Base-by-base conservation (phyloP, 2,888 invertebrate genomes). In the Diplazon laetatorius region DNA sequence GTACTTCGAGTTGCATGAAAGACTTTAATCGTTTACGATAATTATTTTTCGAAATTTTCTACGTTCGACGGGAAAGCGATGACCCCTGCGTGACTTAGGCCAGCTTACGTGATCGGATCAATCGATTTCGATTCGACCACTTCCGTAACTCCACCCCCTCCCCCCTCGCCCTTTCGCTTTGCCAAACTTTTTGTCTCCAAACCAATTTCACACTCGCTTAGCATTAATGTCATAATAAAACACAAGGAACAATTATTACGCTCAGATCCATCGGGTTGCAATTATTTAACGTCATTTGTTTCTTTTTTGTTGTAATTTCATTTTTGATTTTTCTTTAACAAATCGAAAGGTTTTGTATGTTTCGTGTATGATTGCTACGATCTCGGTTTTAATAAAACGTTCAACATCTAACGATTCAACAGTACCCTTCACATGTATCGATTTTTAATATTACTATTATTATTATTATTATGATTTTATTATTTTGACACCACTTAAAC, bases 1-100 rank as follows among this genome's bases (percentile, higher is more conserved):
- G 48, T 48, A 22, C 52, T 37, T 63, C 80, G 84, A 80, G 72
- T 63, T 74, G 73, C 77, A 85, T 90, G 89, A 90, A 90, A 90
- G 89, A 90, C 90, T 80, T 85, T 85, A 16, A 0, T 30, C 30
- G 44, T 84, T 87, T 85, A 85, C 82, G 82, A 85, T 85, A 83
- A 85, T 86, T 85, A 85, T 84, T 82, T 83, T 83, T 81, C 66
- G 77, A 69, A 79, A 50, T 74, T 77, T 39, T 52, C 70, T 69
- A 69, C 74, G n/a, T n/a, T 74, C 78, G 77, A 78, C 80, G 80
- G 74, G 79, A 52, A n/a, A 20, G 52, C 20, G 78, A 80, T 81
- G 78, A 78, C 80, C 78, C 12, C 9, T 60, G 22, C 39, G 16
- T 46, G 59, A 46, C 57, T 76, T 75, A 75, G 75, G 75, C 69